Conservation (phyloP, 2,113 vertebrate genomes). For the Brevimyrus niger region DNA sequence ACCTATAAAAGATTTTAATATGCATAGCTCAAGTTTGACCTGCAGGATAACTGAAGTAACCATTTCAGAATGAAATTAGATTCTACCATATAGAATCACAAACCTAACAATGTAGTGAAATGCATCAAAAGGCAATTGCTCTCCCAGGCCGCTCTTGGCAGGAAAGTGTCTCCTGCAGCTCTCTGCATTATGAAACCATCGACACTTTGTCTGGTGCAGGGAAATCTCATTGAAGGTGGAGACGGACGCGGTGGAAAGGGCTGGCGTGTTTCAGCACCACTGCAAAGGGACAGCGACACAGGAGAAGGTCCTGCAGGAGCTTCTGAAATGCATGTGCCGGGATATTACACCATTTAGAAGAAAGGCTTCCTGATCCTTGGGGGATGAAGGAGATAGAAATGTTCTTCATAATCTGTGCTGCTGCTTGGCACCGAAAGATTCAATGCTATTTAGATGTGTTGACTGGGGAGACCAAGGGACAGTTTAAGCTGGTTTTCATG, state of each 20-base stretch:
- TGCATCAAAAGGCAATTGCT: background rate
- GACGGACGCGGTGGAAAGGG: background rate
- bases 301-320: background rate
- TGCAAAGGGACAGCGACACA: background rate
- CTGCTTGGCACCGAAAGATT: background rate
- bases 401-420: background rate
- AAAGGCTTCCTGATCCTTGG: background rate
- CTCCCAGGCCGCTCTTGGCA: background rate
- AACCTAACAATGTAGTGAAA: background rate
- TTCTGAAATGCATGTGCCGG: background rate
- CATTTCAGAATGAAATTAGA: background rate
- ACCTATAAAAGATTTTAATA: background rate
- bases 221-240: background rate
- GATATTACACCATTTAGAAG: background rate
- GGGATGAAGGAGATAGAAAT: background rate
- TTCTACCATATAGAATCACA: background rate
- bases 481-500: background rate
- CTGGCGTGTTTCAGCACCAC: background rate
- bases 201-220: background rate
- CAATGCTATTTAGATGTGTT: background rate
- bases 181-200: background rate
- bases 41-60: background rate
- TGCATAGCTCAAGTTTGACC: background rate
- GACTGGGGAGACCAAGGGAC: background rate
- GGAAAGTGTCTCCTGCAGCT: background rate